These are phyloP conservation scores for Zenarchopterus dispar DNA, from an alignment of 2,797 vertebrate genomes.

Conservation along the genomic window DNA sequence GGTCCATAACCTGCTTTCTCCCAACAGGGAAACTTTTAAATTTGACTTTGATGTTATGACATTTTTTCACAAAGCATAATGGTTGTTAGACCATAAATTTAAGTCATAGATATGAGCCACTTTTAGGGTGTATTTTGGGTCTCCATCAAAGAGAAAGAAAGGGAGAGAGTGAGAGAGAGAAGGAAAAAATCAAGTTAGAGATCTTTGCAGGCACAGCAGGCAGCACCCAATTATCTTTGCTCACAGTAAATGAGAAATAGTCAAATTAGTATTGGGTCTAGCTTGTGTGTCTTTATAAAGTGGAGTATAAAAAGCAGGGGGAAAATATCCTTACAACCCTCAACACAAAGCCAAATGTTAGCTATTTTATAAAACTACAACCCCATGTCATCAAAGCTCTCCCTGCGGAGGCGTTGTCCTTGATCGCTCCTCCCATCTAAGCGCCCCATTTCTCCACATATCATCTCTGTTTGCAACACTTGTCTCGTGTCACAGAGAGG, in stretches of 20 bases:
- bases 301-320: constrained; percentile 50
- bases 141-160: constrained; percentile 35
- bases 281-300: constrained; percentile 44
- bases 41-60: constrained; percentile 5
- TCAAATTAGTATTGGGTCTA: constrained; percentile 64
- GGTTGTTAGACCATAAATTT: constrained; percentile 34
- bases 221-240: constrained; percentile 73
- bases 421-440: constrained; percentile 71
- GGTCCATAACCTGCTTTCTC: constrained; percentile 12
- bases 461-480: constrained; percentile 75
- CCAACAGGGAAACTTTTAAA: constrained; percentile 8
- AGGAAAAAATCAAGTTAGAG: constrained; percentile 44
- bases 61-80: constrained; percentile 27
- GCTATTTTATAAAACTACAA: constrained; percentile 80
- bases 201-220: constrained; percentile 67
- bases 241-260: constrained; percentile 71
- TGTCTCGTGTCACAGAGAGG: constrained; percentile 63
- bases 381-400: constrained; percentile 74
- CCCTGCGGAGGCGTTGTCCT: constrained; percentile 73
- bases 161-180: constrained; percentile 51
- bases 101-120: constrained; percentile 33
- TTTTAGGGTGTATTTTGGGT: constrained; percentile 37
- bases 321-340: constrained; percentile 68
- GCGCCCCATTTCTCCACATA: constrained; percentile 77
- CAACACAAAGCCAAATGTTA: constrained; percentile 77